A percentile compares a stretch with the other conserved stretches of the same genome.
These are phyloP conservation scores for Scrobipalpa costella DNA, from an alignment of 2,888 invertebrate genomes.

Conservation along the genomic window DNA sequence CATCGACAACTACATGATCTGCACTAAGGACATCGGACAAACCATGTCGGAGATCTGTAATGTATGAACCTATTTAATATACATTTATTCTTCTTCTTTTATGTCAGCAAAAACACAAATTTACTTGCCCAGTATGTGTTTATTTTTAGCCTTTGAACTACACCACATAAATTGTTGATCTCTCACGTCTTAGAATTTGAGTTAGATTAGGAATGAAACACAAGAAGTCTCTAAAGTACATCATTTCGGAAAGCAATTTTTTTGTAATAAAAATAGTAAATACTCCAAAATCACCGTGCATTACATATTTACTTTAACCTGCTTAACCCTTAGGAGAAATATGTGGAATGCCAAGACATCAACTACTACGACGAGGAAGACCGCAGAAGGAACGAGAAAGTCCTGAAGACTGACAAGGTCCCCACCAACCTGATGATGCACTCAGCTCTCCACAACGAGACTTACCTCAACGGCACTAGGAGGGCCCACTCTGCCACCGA, in stretches of 20 bases:
- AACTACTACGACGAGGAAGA: conserved; percentile 61
- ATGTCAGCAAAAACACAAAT: no score
- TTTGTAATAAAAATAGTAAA: no score
- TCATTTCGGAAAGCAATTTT: no score
- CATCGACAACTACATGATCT: conserved; percentile 74
- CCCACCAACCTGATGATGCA: conserved; percentile 63
- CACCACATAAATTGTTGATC: no score
- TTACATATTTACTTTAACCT: neutral
- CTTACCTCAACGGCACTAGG: conserved; percentile 30
- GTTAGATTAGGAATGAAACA: no score
- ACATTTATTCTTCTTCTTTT: no score
- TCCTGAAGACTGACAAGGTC: conserved; percentile 47
- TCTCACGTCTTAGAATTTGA: no score
- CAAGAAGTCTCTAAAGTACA: no score
- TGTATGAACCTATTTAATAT: conserved; percentile 50
- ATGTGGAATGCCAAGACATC: conserved; percentile 70
- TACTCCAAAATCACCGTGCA: no score
- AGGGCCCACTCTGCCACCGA: conserved; percentile 35
- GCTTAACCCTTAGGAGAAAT: conserved; percentile 56
- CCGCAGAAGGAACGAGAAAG: conserved; percentile 42
- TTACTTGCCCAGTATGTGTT: no score
- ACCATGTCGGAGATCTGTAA: conserved; percentile 74
- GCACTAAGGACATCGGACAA: conserved; percentile 67
- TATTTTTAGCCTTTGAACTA: no score
- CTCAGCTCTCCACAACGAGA: conserved; percentile 59